These are phyloP conservation scores for Dolichallabes microphthalmus DNA, from an alignment of 2,113 vertebrate genomes.

Conservation along the genomic window DNA sequence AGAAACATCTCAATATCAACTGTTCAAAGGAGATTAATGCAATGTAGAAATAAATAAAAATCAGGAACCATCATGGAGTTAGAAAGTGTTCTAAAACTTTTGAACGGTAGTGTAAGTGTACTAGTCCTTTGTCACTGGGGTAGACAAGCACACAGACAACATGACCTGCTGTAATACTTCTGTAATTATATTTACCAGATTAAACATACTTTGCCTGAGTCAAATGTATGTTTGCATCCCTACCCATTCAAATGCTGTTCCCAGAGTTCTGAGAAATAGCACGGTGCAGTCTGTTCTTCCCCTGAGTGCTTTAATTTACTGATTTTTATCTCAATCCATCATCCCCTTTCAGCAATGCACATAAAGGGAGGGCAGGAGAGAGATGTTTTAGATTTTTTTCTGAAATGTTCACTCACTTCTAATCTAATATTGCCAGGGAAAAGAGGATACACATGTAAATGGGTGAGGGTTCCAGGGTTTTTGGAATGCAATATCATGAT, in stretches of 20 bases:
- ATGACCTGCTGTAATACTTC: neutral
- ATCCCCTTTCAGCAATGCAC: constrained; percentile 15
- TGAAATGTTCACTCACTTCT: neutral
- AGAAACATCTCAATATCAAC: too few relatives aligned
- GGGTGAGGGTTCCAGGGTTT: neutral
- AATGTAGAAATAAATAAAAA: too few relatives aligned
- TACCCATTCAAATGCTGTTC: constrained; percentile 12
- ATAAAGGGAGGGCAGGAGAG: neutral
- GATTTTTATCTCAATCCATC: constrained; percentile 31
- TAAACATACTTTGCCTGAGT: constrained; percentile 14
- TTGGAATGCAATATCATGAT: neutral
- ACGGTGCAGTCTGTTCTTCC: constrained; percentile 12
- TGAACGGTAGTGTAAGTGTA: too few relatives aligned
- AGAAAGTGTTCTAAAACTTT: too few relatives aligned
- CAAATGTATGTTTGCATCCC: neutral
- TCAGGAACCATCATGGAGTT: too few relatives aligned
- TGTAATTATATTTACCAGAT: constrained; percentile 7
- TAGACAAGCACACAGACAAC: neutral
- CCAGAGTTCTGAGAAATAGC: constrained; percentile 23
- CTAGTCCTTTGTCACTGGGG: neutral
- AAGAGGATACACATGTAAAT: neutral
- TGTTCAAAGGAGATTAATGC: too few relatives aligned
- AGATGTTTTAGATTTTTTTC: constrained; percentile 10
- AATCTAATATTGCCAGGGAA: neutral
- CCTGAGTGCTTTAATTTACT: constrained; percentile 19